These are phyloP conservation scores for Pomacea maculata DNA, from an alignment of 1,140 invertebrate genomes.

Conservation along the genomic window DNA sequence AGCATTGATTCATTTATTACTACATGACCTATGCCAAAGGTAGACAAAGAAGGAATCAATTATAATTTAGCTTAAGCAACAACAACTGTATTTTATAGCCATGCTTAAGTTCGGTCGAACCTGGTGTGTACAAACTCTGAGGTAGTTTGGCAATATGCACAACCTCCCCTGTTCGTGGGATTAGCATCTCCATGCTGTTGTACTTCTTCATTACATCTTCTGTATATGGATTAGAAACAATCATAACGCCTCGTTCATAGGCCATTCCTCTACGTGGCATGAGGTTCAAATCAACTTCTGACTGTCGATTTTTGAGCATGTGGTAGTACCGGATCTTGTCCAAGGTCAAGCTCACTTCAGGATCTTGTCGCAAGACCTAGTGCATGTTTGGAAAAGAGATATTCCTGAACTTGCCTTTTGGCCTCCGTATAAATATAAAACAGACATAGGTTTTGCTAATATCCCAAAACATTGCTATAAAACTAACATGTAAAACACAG, in stretches of 20 bases:
- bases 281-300: slow-evolving; percentile 61
- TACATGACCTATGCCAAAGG: no score
- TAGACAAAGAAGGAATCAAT: no score
- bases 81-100: no score
- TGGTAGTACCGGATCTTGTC: slow-evolving; percentile 54
- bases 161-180: slow-evolving; percentile 57
- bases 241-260: slow-evolving; percentile 58
- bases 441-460: no score
- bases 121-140: slow-evolving; percentile 62
- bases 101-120: slow-evolving; percentile 27
- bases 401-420: no score
- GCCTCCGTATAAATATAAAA: no score
- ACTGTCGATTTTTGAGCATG: slow-evolving; percentile 59
- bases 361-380: slow-evolving; percentile 9
- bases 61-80: no score
- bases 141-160: slow-evolving; percentile 59
- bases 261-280: slow-evolving; percentile 61
- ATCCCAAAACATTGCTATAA: no score
- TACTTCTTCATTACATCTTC: slow-evolving; percentile 60
- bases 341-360: slow-evolving; percentile 33
- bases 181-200: slow-evolving; percentile 59
- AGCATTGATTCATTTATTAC: no score
- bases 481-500: no score
- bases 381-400: neutral
- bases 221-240: slow-evolving; percentile 62